Evolutionary conservation across 23 tunicate genomes (phyloP), one percentile per base, ranked within the genome.

Genomic region (Diplosoma virens): DNA sequence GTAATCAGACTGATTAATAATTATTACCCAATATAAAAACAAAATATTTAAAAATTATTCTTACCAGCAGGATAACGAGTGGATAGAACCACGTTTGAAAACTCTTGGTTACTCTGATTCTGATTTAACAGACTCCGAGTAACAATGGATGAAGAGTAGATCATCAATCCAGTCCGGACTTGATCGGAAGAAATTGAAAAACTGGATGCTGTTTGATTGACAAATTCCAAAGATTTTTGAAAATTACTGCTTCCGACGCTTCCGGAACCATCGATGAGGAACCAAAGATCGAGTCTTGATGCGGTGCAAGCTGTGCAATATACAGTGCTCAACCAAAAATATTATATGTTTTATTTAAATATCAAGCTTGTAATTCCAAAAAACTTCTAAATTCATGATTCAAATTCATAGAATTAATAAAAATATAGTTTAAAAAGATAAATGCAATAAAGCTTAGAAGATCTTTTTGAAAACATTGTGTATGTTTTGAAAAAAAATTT

Each of bases 231-330:
- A 3, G 54, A 64, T 3, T 9, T 35, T 1, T 25, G 29, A 29
- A 64, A 79, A 47, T 79, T 41, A 0, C 7, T n/a, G 14, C 1
- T 1, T 3, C 25, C 45, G 0, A 79, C 41, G 48, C 83, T 79
- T 20, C 83, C 75, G 5, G 83, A 79, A 3, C 83, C 83, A 45
- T 79, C 83, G 21, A 79, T 24, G 30, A 79, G 31, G 48, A 79
- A 79, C 75, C 75, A 79, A 1, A 79, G 74, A 66, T 79, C 83
- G 75, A 79, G 25, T 29, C 32, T 79, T 47, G 66, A 36, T 2
- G 66, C 54, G 0, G 41, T 66, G 29, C 83, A 79, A 1, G 47
- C 83, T 79, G 75, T 1, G 25, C 6, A 6, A 20, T 56, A 56
- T n/a, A n/a, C n/a, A n/a, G n/a, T n/a, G n/a, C n/a, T n/a, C n/a